phyloP scores from a whole-genome alignment of 2,797 vertebrate species.

The Fistularia commersonii region DNA sequence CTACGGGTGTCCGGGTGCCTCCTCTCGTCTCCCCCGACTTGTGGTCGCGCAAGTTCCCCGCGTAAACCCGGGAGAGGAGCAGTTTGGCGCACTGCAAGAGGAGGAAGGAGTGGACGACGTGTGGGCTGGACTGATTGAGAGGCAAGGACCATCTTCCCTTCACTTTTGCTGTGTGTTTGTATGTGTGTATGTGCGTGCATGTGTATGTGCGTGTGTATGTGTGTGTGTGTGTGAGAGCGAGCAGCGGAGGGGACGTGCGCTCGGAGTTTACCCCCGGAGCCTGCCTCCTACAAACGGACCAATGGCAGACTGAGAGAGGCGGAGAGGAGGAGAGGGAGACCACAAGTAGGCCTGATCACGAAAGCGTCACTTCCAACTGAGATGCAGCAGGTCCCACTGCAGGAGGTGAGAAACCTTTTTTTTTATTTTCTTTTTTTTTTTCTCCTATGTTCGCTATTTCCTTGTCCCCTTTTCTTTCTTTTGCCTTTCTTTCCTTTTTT shows the following conservation, averaged over 20 bases:
- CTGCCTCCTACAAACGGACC: slow-evolving; percentile 40
- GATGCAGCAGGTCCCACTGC: not conserved
- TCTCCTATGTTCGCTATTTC: too few relatives aligned
- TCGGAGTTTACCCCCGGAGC: slow-evolving; percentile 50
- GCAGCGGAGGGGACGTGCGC: slow-evolving; percentile 45
- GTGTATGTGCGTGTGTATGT: too few relatives aligned
- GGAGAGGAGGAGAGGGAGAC: slow-evolving; percentile 39
- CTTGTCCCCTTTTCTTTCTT: too few relatives aligned
- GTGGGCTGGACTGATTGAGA: slow-evolving; percentile 28
- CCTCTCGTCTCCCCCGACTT: slow-evolving; percentile 25
- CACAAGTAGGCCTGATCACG: slow-evolving; percentile 11
- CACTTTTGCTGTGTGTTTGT: slow-evolving; percentile 35
- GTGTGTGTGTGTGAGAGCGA: slow-evolving; percentile 35
- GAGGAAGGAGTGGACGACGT: slow-evolving; percentile 11
- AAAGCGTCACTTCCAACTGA: slow-evolving; percentile 3
- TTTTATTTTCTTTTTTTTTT: too few relatives aligned
- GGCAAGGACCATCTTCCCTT: slow-evolving; percentile 59
- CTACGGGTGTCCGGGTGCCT: slow-evolving; percentile 14
- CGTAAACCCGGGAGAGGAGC: slow-evolving; percentile 22
- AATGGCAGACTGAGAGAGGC: slow-evolving; percentile 50
- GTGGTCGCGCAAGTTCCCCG: slow-evolving; percentile 38
- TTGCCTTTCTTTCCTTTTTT: too few relatives aligned
- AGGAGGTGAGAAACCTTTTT: too few relatives aligned
- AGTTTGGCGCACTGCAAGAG: slow-evolving; percentile 11
- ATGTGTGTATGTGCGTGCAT: slow-evolving; percentile 41